Conservation (phyloP, 2,888 invertebrate species). For the Deilephila porcellus region DNA sequence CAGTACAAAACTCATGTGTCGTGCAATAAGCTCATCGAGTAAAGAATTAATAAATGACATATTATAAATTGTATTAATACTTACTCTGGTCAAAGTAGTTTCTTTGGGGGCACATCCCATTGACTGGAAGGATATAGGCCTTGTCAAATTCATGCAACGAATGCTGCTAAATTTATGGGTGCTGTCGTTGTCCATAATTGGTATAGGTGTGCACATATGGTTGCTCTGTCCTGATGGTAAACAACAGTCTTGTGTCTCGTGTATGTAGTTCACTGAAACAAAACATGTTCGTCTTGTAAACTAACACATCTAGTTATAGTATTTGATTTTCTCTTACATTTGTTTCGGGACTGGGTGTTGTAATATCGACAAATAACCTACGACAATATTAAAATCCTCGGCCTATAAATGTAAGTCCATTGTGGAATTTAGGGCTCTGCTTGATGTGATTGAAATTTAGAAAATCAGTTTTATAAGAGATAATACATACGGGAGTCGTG, state of each 20-base stretch:
- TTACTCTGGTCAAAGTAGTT: conserved; percentile 48
- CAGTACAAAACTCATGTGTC: too few species aligned
- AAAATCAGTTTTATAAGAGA: too few species aligned
- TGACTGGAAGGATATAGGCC: conserved; percentile 53
- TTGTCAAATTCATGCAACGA: conserved; percentile 55
- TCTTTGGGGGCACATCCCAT: conserved; percentile 48
- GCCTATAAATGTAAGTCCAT: too few species aligned
- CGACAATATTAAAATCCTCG: too few species aligned
- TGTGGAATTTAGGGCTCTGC: too few species aligned
- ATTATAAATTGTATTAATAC: not conserved
- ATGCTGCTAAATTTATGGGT: conserved; percentile 54
- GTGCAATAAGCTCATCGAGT: too few species aligned
- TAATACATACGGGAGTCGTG: conserved; percentile 33
- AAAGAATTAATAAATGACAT: too few species aligned
- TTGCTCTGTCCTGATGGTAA: conserved; percentile 45
- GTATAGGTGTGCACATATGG: conserved; percentile 47
- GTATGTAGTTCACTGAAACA: conserved; percentile 28
- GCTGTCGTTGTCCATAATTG: conserved; percentile 51
- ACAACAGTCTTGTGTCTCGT: conserved; percentile 17
- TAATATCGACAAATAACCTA: too few species aligned
- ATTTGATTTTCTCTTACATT: too few species aligned
- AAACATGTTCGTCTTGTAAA: not conserved
- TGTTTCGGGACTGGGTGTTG: too few species aligned
- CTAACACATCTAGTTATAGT: too few species aligned
- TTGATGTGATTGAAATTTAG: too few species aligned